These are phyloP conservation scores for Pangasius macronema DNA, from an alignment of 2,797 vertebrate genomes.

Conservation along the genomic window DNA sequence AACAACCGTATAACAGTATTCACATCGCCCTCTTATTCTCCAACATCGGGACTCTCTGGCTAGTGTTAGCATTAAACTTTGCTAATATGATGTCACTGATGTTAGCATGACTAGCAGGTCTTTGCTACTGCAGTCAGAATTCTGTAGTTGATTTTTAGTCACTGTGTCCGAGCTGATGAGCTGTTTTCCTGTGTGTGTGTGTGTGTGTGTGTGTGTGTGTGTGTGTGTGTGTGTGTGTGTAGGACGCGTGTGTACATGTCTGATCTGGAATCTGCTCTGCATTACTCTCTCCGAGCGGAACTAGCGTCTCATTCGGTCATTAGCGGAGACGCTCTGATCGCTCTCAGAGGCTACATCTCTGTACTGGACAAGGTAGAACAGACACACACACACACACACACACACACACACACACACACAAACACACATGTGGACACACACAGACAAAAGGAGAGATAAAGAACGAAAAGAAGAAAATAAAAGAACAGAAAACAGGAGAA, in stretches of 20 bases:
- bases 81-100: neutral
- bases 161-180: too few relatives aligned
- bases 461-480: neutral
- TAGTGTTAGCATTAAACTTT: neutral
- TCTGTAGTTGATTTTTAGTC: neutral
- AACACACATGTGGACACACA: neutral
- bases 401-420: neutral
- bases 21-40: neutral
- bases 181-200: too few relatives aligned
- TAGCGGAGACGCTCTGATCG: too few relatives aligned
- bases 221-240: too few relatives aligned
- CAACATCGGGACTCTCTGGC: neutral
- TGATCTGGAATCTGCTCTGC: too few relatives aligned
- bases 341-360: too few relatives aligned
- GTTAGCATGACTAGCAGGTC: neutral
- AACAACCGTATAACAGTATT: neutral
- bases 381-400: neutral
- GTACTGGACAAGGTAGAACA: too few relatives aligned
- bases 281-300: too few relatives aligned
- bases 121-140: neutral
- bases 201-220: too few relatives aligned
- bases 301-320: too few relatives aligned
- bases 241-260: too few relatives aligned
- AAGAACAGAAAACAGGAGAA: neutral
- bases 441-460: too few relatives aligned